These are phyloP conservation scores for Drosophila azteca DNA, from an alignment of 1,140 invertebrate species.

Conservation along the genomic window DNA sequence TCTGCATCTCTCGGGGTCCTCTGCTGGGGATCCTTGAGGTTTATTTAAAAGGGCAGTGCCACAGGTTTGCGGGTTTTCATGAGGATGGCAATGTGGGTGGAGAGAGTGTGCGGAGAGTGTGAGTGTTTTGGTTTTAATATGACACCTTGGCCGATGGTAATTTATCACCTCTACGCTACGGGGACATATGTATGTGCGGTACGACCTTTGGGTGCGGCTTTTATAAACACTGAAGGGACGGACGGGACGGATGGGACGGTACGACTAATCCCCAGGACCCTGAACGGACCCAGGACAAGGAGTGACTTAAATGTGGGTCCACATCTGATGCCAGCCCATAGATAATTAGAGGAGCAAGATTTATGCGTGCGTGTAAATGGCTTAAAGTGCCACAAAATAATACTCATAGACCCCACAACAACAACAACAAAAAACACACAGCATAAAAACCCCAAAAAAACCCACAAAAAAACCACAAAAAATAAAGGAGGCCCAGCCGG, in stretches of 20 bases:
- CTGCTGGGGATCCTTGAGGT: conserved; percentile 53
- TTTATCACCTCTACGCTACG: conserved; percentile 74
- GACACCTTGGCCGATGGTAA: conserved; percentile 81
- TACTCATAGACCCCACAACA: conserved; percentile 1
- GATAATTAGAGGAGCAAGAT: conserved; percentile 77
- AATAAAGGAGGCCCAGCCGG: conserved; percentile 26
- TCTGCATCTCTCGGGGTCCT: background rate
- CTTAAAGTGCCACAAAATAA: conserved; percentile 74
- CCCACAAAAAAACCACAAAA: background rate
- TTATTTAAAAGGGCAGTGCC: conserved; percentile 79
- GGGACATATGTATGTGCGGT: conserved; percentile 62
- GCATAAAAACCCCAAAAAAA: conserved; percentile 9
- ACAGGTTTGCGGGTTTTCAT: conserved; percentile 73
- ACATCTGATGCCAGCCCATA: conserved; percentile 67
- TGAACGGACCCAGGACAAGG: no score
- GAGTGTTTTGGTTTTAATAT: conserved; percentile 68
- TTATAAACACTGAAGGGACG: conserved; percentile 68
- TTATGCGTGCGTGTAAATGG: conserved; percentile 78
- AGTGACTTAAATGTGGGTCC: conserved; percentile 70
- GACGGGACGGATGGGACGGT: no score
- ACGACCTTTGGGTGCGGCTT: conserved; percentile 8
- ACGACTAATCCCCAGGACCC: conserved; percentile 50
- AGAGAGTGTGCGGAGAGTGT: conserved; percentile 37
- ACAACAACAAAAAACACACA: conserved; percentile 19
- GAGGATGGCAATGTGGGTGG: background rate